Conservation (phyloP, 2,113 vertebrate genomes). For the Piaya cayana region DNA sequence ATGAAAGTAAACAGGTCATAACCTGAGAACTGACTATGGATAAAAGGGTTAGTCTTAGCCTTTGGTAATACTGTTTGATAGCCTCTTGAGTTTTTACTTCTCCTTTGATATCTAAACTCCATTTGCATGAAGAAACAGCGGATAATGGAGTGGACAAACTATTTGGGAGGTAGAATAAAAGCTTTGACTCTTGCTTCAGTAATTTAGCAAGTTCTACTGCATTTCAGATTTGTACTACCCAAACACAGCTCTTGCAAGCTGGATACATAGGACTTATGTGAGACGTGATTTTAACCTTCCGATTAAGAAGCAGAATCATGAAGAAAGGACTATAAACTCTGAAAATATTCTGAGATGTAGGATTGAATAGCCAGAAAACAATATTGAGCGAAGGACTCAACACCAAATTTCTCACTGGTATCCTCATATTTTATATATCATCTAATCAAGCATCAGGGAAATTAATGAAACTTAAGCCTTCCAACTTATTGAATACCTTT, state of each 20-base stretch:
- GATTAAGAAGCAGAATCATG: neutral
- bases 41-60: neutral
- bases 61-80: neutral
- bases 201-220: neutral
- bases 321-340: neutral
- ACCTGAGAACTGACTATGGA: neutral
- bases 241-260: neutral
- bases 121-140: neutral
- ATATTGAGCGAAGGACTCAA: neutral
- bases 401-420: neutral
- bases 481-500: constrained; percentile 86
- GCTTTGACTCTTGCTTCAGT: neutral
- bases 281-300: neutral
- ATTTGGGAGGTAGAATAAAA: neutral
- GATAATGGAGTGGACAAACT: neutral
- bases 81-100: neutral
- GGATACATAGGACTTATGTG: neutral
- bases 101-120: neutral
- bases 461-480: constrained; percentile 34
- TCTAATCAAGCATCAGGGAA: neutral
- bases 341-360: neutral
- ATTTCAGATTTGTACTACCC: neutral
- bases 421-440: neutral
- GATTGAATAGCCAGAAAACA: neutral
- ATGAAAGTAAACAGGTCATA: neutral